Evolutionary conservation across 1,140 invertebrate species (phyloP), one percentile per base, ranked within the genome.

Genomic region (Belonocnema kinseyi): DNA sequence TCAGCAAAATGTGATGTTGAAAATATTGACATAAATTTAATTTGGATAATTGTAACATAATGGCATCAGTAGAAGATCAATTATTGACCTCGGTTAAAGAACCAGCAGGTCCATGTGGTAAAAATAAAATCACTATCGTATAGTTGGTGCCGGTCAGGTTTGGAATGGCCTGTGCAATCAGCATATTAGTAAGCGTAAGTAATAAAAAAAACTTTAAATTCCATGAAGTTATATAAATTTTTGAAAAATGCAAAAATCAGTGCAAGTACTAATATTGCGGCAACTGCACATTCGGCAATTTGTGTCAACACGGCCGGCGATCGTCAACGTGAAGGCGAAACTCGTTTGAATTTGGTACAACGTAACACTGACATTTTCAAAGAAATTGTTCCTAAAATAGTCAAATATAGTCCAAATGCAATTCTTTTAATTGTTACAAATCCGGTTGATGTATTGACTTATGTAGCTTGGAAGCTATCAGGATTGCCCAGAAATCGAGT

Each of bases 161-260:
- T 71, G 97, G 97, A 80, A 98, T 98, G 97, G 97, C 97, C 4
- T 96, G 96, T 85, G 97, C 97, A 40, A 97, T 97, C 91, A 95
- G 95, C 58, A 95, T 98, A 87, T 92, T 98, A 54, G 95, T 96
- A 12, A 96, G 97, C 92, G 96, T 96, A 92, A 91, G 86, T 76
- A 77, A 72, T 53, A 26, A 14, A 14, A 14, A 73, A 77, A 74
- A 73, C 74, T 50, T 66, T 74, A 52, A 11, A 7, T 17, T 61
- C 4, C 21, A 50, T 73, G 8, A 58, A 73, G 21, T 14, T 33
- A 33, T 33, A 5, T 33, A 5, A 33, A 33, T 98, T 98, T 90
- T 91, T 97, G 80, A 95, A 94, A 84, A 96, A 96, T 85, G 94
- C 95, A 19, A 96, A 94, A 85, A 95, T 98, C 51, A 93, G 93